These are phyloP conservation scores for Trachemys scripta DNA, from an alignment of 2,113 vertebrate species.

Conservation along the genomic window DNA sequence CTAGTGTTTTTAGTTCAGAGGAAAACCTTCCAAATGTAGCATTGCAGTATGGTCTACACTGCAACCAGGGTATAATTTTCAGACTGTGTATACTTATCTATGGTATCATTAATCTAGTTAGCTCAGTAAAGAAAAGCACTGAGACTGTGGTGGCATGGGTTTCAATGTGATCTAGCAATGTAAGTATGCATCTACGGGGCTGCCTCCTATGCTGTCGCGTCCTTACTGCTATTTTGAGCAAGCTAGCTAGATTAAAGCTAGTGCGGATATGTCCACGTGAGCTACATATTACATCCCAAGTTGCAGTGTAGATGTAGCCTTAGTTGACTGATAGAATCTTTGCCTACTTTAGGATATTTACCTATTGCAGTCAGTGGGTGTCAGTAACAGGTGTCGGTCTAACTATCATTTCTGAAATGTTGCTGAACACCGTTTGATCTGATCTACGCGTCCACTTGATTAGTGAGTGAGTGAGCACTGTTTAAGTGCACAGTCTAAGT, in stretches of 20 bases:
- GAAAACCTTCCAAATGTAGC: background rate
- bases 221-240: no score
- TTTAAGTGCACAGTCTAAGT: rapidly evolving
- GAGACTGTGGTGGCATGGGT: background rate
- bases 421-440: background rate
- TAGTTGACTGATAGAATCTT: no score
- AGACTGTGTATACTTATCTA: background rate
- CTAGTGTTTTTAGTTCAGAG: background rate
- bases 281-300: no score
- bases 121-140: background rate
- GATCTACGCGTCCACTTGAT: background rate
- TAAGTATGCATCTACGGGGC: no score
- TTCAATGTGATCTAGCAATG: no score
- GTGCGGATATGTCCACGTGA: no score
- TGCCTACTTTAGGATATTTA: background rate
- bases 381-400: background rate
- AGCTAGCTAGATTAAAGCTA: no score
- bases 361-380: rapidly evolving
- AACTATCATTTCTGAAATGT: background rate
- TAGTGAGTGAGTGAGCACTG: background rate
- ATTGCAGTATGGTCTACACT: background rate
- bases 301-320: no score
- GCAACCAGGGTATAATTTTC: background rate
- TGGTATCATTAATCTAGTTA: background rate
- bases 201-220: no score